phyloP scores from a whole-genome alignment of 2,113 vertebrate genomes.

The Callocephalon fimbriatum region DNA sequence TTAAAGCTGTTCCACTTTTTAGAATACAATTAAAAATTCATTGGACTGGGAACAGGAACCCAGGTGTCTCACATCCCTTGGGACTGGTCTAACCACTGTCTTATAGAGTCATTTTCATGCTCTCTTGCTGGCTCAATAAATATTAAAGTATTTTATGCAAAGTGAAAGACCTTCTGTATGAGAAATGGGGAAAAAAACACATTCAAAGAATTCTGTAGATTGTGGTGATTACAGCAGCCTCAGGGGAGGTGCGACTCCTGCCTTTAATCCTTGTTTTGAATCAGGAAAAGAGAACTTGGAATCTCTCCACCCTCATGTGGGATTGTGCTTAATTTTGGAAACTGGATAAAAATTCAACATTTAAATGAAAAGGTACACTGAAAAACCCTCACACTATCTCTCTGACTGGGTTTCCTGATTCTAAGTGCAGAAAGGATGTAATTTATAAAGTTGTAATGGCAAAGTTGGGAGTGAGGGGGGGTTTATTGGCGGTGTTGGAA shows the following conservation, averaged over 20 bases:
- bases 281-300: not conserved
- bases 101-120: not conserved
- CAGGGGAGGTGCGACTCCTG: not conserved
- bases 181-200: not conserved
- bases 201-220: not conserved
- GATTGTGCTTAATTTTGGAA: not conserved
- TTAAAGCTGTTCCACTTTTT: conserved; percentile 39
- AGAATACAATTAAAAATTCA: conserved; percentile 62
- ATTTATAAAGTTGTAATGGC: not conserved
- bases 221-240: not conserved
- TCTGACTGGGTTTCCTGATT: not conserved
- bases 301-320: not conserved
- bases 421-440: not conserved
- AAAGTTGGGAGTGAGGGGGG: accelerated
- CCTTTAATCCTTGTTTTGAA: not conserved
- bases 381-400: not conserved
- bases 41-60: not conserved
- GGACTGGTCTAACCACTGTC: not conserved
- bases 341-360: not conserved
- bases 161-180: not conserved
- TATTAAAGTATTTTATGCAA: conserved; percentile 55
- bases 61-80: conserved; percentile 30
- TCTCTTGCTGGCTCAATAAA: conserved; percentile 6
- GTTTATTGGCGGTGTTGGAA: not conserved
- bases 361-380: not conserved